Base-by-base conservation (phyloP, 1,140 invertebrate genomes). In the Notospermus geniculatus region DNA sequence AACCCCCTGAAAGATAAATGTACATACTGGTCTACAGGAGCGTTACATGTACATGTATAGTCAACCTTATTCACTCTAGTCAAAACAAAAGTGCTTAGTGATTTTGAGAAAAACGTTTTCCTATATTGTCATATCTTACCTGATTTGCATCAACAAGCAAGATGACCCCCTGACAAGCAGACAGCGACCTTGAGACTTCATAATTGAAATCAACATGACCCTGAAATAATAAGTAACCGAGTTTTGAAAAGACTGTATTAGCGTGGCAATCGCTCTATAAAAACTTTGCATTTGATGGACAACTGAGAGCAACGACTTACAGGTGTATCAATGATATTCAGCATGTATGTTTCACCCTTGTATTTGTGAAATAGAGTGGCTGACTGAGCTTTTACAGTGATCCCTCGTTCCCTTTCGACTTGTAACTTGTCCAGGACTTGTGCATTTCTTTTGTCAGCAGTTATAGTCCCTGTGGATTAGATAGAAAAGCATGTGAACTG, bases 121-220 rank as follows among this genome's bases (percentile, higher is more conserved):
- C n/a, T n/a, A n/a, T n/a, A n/a, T n/a, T n/a, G n/a, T n/a, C n/a
- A 7, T 32, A 1, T 45, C 65, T 50, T 58, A 84, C 85, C 79
- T 97, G 91, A 83, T 97, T 98, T 2, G 96, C 95, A 85, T 98
- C 97, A 0, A 99, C 91, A 27, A 99, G 78, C 7, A 99, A 80
- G 64, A 99, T 86, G 5, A 95, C 95, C 1, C 95, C 96, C 85
- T 98, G 91, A 79, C 94, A 98, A 27, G 93, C 93, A 64, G 88
- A 85, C 64, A 98, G 83, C 36, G 93, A 96, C 43, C 86, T 71
- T 13, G 80, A 81, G 71, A 98, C 96, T 86, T 99, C 96, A 83
- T 93, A 97, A 2, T 91, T 89, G 83, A 99, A 99, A 81, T 99
- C 97, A 13, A 98, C 95, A 86, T 99, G 97, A 27, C 97, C 97